Evolutionary conservation across 2,113 vertebrate species (phyloP).

Genomic region (Tretioscincus oriximinensis): DNA sequence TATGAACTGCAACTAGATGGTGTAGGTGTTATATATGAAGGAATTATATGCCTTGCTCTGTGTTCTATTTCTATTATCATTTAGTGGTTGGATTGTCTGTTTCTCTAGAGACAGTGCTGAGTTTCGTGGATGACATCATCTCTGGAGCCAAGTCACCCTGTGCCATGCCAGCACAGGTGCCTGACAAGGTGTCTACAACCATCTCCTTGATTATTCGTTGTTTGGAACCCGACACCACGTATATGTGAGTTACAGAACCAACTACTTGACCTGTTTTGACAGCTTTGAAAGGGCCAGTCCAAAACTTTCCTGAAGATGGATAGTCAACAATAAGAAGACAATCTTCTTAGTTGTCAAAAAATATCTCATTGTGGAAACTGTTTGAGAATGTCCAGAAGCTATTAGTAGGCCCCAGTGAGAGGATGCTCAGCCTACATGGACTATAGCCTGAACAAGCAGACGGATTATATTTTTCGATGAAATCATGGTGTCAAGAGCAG

Average conservation of each 20-base stretch:
- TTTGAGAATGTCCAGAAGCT: no score
- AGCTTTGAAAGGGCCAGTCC: neutral
- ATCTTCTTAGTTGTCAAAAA: neutral
- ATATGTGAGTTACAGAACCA: conserved; percentile 83
- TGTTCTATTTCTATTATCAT: neutral
- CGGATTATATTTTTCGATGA: no score
- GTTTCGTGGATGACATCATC: conserved; percentile 96
- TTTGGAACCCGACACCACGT: conserved; percentile 92
- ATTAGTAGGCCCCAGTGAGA: no score
- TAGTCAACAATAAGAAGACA: neutral
- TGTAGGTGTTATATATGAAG: no score
- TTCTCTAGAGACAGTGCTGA: conserved; percentile 88
- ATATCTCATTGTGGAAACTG: neutral
- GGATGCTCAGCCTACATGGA: no score
- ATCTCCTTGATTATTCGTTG: conserved; percentile 94
- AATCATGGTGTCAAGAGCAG: no score
- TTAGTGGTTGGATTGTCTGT: conserved; percentile 22
- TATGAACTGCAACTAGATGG: no score
- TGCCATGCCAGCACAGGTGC: conserved; percentile 93
- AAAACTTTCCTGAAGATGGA: neutral
- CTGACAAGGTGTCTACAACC: conserved; percentile 85
- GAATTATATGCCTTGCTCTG: neutral
- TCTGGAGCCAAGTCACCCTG: conserved; percentile 95
- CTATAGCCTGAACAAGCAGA: no score
- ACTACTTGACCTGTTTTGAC: neutral